Evolutionary conservation across 1,140 invertebrate species (phyloP).

Genomic region (Diploscapter pachys): DNA sequence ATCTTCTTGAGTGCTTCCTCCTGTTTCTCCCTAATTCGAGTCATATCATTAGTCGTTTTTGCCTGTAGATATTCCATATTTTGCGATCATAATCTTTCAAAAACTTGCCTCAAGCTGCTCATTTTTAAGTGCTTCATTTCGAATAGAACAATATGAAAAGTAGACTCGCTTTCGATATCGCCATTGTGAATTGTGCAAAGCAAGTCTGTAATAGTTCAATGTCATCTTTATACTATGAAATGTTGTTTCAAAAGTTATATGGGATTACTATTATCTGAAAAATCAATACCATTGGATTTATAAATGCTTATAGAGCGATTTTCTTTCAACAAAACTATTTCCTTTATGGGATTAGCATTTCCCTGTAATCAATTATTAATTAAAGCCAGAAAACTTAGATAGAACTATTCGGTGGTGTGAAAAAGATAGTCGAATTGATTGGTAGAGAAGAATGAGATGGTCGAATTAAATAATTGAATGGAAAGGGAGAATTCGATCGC

Average conservation of each 20-base stretch:
- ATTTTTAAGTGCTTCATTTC: constrained; percentile 32
- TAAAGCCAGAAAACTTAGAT: not conserved
- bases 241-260: too few species aligned
- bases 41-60: constrained; percentile 10
- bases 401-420: too few species aligned
- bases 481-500: too few species aligned
- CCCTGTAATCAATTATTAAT: not conserved
- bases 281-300: not conserved
- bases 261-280: not conserved
- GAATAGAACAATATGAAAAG: constrained; percentile 54
- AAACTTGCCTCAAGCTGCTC: constrained; percentile 11
- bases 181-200: constrained; percentile 53
- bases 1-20: constrained; percentile 23
- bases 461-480: too few species aligned
- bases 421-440: too few species aligned
- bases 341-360: not conserved
- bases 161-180: constrained; percentile 55
- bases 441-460: too few species aligned
- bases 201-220: constrained; percentile 38
- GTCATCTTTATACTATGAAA: too few species aligned
- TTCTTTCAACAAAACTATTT: not conserved
- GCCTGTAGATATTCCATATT: constrained; percentile 14
- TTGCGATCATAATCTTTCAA: not conserved
- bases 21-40: constrained; percentile 10
- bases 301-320: not conserved